Percentiles rank a stretch among this genome's conserved stretches.
Conservation (phyloP, 2,888 invertebrate genomes). For the Uropetala carovei region DNA sequence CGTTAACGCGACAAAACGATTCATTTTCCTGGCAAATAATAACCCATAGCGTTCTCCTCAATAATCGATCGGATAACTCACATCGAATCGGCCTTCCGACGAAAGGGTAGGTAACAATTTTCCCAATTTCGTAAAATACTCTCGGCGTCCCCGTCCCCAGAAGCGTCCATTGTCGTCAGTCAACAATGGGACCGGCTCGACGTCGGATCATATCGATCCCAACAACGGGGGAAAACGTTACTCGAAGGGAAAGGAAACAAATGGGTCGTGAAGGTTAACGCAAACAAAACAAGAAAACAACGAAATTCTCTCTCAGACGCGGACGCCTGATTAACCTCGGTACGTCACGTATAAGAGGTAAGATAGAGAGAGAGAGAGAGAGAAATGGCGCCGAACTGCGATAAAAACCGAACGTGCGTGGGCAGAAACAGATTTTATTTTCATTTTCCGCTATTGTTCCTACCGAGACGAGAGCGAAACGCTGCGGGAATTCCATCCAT, state of each 20-base stretch:
- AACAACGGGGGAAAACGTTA: neutral
- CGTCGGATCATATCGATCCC: neutral
- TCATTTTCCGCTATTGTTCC: no score
- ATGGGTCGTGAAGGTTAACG: constrained; percentile 9
- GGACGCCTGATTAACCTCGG: neutral
- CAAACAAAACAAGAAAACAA: neutral
- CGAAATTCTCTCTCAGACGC: neutral
- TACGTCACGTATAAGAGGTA: no score
- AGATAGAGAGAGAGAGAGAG: no score
- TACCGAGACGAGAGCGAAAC: no score
- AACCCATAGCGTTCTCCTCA: neutral
- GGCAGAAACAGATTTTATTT: no score
- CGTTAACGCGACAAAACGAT: no score
- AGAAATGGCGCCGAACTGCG: no score
- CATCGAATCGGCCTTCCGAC: neutral
- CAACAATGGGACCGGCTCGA: neutral
- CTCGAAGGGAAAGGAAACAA: neutral
- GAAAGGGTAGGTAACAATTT: neutral
- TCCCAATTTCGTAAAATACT: neutral
- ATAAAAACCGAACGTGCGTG: no score
- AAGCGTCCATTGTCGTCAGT: neutral
- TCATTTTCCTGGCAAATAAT: no score
- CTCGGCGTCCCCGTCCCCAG: neutral
- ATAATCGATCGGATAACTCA: neutral
- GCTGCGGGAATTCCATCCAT: no score